These are phyloP conservation scores for Ceyx melanurus DNA, from an alignment of 2,113 vertebrate species.

Conservation along the genomic window DNA sequence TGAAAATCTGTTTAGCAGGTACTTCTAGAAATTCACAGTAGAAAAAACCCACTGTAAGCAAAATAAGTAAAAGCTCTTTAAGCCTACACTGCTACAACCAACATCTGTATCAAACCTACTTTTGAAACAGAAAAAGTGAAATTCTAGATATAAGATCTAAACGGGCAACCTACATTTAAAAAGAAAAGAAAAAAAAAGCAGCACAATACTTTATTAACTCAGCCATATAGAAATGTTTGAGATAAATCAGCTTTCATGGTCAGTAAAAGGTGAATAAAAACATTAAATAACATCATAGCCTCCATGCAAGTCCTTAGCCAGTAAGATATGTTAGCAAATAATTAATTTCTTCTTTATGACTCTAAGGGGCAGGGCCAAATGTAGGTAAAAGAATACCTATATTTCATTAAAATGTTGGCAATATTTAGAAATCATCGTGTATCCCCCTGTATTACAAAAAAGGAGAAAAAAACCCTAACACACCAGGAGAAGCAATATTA, in stretches of 20 bases:
- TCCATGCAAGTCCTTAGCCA: neutral
- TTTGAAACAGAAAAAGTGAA: neutral
- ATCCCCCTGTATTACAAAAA: neutral
- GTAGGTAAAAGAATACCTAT: neutral
- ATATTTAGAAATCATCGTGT: neutral
- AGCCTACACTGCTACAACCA: neutral
- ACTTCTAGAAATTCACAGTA: neutral
- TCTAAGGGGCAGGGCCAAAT: neutral
- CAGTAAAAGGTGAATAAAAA: neutral
- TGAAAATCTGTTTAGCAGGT: fast-evolving
- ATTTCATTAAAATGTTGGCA: neutral
- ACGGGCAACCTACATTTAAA: neutral
- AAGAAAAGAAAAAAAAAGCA: neutral
- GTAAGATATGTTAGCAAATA: neutral
- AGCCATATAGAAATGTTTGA: neutral
- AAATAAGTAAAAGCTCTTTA: neutral
- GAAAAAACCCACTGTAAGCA: neutral
- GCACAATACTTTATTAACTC: neutral
- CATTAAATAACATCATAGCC: neutral
- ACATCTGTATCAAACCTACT: neutral
- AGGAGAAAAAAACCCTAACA: too few relatives aligned
- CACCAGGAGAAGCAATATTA: too few relatives aligned
- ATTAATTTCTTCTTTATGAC: neutral
- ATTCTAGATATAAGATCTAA: neutral
- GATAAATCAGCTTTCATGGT: neutral